Conservation (phyloP, 1,140 invertebrate species). For the Epicauta chinensis region DNA sequence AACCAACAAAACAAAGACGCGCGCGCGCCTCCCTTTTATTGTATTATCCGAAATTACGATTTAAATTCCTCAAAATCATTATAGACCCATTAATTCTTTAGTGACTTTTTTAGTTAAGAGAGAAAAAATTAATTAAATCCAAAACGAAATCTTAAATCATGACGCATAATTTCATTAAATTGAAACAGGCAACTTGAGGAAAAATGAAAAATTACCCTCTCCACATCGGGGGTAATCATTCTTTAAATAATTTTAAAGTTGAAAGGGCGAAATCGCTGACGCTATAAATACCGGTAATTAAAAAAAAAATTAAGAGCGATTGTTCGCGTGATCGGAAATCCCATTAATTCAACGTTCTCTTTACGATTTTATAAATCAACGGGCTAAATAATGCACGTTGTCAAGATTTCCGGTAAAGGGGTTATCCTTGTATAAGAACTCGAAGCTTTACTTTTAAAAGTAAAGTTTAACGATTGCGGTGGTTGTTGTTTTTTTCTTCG, state of each 20-base stretch:
- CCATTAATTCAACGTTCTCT: conserved; percentile 21
- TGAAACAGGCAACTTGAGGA: conserved; percentile 1
- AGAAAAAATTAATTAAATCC: conserved; percentile 12
- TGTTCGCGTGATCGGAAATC: conserved; percentile 23
- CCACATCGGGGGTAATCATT: conserved; percentile 9
- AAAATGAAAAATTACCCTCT: conserved; percentile 20
- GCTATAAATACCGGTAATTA: conserved; percentile 24
- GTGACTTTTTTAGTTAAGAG: not conserved
- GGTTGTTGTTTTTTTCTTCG: not conserved
- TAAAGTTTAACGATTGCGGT: not conserved
- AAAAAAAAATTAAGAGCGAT: conserved; percentile 20
- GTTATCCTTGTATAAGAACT: too few relatives aligned
- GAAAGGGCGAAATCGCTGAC: conserved; percentile 12
- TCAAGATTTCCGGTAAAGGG: not conserved
- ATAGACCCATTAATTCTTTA: conserved; percentile 1
- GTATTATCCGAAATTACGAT: too few relatives aligned
- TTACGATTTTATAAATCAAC: not conserved
- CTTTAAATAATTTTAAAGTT: conserved; percentile 17
- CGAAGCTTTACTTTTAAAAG: too few relatives aligned
- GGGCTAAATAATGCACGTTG: not conserved
- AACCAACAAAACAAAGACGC: not conserved
- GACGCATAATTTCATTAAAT: conserved; percentile 17
- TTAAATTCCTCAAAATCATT: not conserved
- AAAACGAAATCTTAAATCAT: conserved; percentile 5
- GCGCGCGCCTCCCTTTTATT: too few relatives aligned